Base-by-base conservation (phyloP, 1,140 invertebrate genomes). In the Calliopsis andreniformis region DNA sequence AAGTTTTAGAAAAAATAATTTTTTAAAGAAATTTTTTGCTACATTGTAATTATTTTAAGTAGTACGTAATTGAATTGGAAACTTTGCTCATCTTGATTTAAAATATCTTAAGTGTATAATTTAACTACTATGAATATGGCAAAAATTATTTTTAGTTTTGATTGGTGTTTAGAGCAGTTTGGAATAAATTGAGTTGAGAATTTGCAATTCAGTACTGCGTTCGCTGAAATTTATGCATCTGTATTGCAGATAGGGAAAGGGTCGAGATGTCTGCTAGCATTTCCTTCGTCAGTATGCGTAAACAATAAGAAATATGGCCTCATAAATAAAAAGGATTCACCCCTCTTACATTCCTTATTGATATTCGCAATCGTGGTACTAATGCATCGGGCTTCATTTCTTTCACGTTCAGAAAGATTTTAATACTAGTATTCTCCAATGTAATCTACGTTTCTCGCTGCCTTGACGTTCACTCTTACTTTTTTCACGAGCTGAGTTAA, bases 271-370 rank as follows among this genome's bases (percentile, higher is more conserved):
- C 51, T 28, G 10, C 8, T 30, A 18, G 16, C 2, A 42, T 67
- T 73, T 73, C 10, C 39, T 51, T 39, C 47, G 62, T 23, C 35
- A 23, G 49, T 39, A 59, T 43, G 28, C 28, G 72, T 59, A 68
- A 58, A 68, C 72, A 76, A 59, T 76, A 69, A 76, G 72, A 68
- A 30, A 51, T 49, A 76, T 59, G 64, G 55, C 61, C 32, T 58
- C 59, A 49, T 64, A 75, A 78, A 73, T 23, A 18, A 23, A 68
- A 23, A 68, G 58, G 39, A 72, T 43, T 75, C 59, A 39, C 72
- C 71, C 35, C 55, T 75, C 53, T 10, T 18, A 32, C 16, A 12
- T 39, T 35, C 47, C 32, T n/a, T 67, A 58, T 56, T 32, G 62
- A 79, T 76, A 62, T 32, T 76, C 68, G 49, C 39, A 64, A 47